These are phyloP conservation scores for Thunnus albacares DNA, from an alignment of 2,797 vertebrate species.

Conservation along the genomic window DNA sequence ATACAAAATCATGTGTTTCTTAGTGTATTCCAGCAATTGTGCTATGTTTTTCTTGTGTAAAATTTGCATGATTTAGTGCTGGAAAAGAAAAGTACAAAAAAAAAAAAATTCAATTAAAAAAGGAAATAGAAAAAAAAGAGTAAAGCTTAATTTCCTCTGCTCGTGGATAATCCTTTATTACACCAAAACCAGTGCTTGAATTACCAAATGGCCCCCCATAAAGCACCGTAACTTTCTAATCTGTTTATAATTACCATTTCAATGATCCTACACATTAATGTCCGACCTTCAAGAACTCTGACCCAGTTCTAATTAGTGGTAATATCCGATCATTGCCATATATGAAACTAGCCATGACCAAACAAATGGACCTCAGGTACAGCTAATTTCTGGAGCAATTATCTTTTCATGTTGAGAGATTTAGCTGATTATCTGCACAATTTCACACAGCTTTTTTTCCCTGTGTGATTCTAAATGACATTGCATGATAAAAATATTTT, in stretches of 20 bases:
- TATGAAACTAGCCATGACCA: conserved; percentile 99
- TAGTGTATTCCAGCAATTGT: not conserved
- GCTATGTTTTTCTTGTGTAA: not conserved
- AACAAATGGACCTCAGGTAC: conserved; percentile 99
- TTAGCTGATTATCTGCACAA: conserved; percentile 99
- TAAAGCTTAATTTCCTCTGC: conserved; percentile 83
- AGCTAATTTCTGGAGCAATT: conserved; percentile 99
- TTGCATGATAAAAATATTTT: conserved; percentile 84
- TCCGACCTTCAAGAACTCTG: conserved; percentile 99
- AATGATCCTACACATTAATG: conserved; percentile 98
- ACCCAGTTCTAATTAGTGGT: conserved; percentile 98
- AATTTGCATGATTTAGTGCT: not conserved
- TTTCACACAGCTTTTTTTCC: conserved; percentile 94
- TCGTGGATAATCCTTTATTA: conserved; percentile 93
- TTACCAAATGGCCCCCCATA: conserved; percentile 96
- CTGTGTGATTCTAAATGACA: conserved; percentile 89
- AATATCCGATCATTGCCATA: conserved; percentile 97
- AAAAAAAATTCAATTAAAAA: conserved; percentile 38
- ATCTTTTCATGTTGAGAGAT: conserved; percentile 99
- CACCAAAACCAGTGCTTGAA: conserved; percentile 91
- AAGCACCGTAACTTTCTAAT: conserved; percentile 99
- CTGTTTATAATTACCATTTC: conserved; percentile 99
- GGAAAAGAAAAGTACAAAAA: not conserved
- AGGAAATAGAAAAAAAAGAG: conserved; percentile 20
- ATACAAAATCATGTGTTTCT: not conserved